Base-by-base conservation (phyloP, 1,140 invertebrate species). In the Bombus pyrosoma region DNA sequence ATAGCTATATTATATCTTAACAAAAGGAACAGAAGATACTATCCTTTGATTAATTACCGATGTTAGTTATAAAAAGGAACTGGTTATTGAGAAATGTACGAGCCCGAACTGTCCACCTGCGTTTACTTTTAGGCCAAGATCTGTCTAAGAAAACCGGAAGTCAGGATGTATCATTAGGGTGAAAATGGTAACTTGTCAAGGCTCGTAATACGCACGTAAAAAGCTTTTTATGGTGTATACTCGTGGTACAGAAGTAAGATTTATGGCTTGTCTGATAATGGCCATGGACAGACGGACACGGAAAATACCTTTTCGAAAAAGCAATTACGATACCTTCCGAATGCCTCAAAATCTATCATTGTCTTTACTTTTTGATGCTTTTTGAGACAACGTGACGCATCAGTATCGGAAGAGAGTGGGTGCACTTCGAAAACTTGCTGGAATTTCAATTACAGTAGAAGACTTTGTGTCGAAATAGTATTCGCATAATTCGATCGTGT, bases 171-270 rank as follows among this genome's bases (percentile, higher is more conserved):
- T 69, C 62, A 71, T 78, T 71, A 78, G 37, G 22, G 47, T 53
- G 18, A 53, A 53, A 53, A 53, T 22, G 74, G 15, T 22, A 78
- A 83, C 28, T 34, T 71, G 81, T 53, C 81, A 83, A 76, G 62
- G 34, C 64, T 8, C 41, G 47, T 22, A 53, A 53, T 53, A 22
- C 47, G 47, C 47, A 18, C 47, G 47, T 53, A 22, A 53, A 53
- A 76, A 74, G 81, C 59, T 32, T 83, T 72, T 59, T 71, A 73
- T 57, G 75, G 74, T 75, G 57, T 75, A 25, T 77, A 76, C 66
- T 34, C 13, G 12, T 47, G 25, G 53, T 25, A 76, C 69, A 77
- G 72, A 78, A 76, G 37, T 43, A 68, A 9, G 25, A 83, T 66
- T 72, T n/a, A 83, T 47, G 25, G 18, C 18, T 53, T 1, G 41